Evolutionary conservation across 1,140 invertebrate genomes (phyloP).

Genomic region (Musca vetustissima): DNA sequence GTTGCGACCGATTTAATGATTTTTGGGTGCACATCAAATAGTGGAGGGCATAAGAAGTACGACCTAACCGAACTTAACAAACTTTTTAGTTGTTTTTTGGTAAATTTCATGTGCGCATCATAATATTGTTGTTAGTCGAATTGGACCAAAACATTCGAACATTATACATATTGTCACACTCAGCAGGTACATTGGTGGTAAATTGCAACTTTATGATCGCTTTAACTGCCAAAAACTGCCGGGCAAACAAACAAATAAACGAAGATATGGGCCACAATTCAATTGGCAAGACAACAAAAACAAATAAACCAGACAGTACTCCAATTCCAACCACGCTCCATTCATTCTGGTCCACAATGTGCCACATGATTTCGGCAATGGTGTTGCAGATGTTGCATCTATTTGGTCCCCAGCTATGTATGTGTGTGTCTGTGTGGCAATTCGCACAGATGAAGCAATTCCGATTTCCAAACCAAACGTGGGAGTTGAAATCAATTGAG

Average conservation of each 20-base stretch:
- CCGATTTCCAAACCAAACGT: not conserved
- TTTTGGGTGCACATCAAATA: too few relatives aligned
- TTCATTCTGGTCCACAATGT: too few relatives aligned
- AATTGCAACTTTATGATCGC: constrained; percentile 13
- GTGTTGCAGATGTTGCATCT: too few relatives aligned
- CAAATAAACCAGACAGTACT: constrained; percentile 2
- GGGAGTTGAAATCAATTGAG: constrained; percentile 16
- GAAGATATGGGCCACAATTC: not conserved
- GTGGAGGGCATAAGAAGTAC: too few relatives aligned
- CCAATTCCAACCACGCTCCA: not conserved
- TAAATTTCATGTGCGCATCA: too few relatives aligned
- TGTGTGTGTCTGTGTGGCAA: not conserved
- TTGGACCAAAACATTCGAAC: not conserved
- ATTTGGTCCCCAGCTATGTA: too few relatives aligned
- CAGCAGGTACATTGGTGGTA: constrained; percentile 15
- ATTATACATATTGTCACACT: constrained; percentile 9
- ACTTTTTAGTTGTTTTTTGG: too few relatives aligned
- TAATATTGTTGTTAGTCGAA: not conserved
- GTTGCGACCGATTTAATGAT: too few relatives aligned
- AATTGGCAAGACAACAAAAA: constrained; percentile 5
- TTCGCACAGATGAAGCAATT: not conserved
- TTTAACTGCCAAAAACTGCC: constrained; percentile 19
- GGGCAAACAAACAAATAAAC: constrained; percentile 1
- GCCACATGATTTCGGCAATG: too few relatives aligned
- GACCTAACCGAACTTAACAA: too few relatives aligned